A percentile compares a stretch with the other conserved stretches of the same genome.
Evolutionary conservation across 2,797 vertebrate species (phyloP).

Genomic region (Bryconaethiops microstoma): DNA sequence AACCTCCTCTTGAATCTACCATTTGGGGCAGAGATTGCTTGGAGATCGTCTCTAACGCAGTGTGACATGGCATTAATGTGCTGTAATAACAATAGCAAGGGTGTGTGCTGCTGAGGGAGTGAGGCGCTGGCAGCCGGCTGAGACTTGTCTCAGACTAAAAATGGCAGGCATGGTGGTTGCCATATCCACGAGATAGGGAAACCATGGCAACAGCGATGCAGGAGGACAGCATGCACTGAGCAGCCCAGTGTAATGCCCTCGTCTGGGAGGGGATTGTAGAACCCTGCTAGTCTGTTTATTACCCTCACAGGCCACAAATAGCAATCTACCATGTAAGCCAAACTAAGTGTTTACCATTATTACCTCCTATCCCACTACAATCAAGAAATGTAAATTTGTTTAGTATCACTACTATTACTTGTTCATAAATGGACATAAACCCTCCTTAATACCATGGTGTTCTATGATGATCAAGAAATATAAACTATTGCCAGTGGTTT

Average conservation of each 20-base stretch:
- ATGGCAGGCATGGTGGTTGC: conserved; percentile 72
- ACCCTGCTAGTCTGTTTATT: conserved; percentile 23
- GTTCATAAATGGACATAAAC: not conserved
- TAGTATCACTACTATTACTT: not conserved
- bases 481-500: not conserved
- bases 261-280: conserved; percentile 18
- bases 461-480: not conserved
- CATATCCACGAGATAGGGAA: conserved; percentile 75
- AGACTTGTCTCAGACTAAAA: conserved; percentile 65
- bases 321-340: not conserved
- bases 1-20: not conserved
- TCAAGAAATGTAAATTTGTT: not conserved
- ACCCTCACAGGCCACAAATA: not conserved
- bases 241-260: conserved; percentile 58
- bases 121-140: conserved; percentile 30
- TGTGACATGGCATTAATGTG: not conserved
- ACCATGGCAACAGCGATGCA: conserved; percentile 80
- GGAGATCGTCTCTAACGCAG: not conserved
- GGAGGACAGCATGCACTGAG: conserved; percentile 59
- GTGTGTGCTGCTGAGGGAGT: conserved; percentile 18
- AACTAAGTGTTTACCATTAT: not conserved
- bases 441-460: not conserved
- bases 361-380: not conserved
- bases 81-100: conserved; percentile 30
- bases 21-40: not conserved